Percentiles rank a stretch among this genome's conserved stretches.
Evolutionary conservation across 2,113 vertebrate species (phyloP).

Genomic region (Amblyornis subalaris): DNA sequence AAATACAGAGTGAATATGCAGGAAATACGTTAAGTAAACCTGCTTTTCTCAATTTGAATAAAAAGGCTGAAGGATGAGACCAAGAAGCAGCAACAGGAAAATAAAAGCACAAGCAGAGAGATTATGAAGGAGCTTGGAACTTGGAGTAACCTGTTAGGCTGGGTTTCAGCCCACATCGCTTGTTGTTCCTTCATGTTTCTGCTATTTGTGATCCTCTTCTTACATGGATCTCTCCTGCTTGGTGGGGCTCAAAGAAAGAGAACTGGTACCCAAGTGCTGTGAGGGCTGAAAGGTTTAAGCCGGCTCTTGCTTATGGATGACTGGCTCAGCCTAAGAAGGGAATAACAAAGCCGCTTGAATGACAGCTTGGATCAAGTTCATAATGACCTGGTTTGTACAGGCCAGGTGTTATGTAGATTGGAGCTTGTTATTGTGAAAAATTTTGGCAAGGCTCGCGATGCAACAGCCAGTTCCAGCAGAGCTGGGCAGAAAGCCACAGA

Average conservation of each 20-base stretch:
- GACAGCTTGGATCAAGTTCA: slow-evolving; percentile 74
- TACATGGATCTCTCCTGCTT: neutral
- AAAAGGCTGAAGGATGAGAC: neutral
- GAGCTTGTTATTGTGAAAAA: slow-evolving; percentile 75
- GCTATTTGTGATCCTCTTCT: neutral
- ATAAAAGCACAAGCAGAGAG: neutral
- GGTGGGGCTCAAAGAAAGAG: neutral
- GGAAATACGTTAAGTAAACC: neutral
- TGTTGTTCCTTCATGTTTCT: neutral
- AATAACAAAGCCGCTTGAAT: slow-evolving; percentile 70
- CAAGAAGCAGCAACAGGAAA: neutral
- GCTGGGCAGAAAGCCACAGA: slow-evolving; percentile 71
- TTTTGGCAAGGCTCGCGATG: slow-evolving; percentile 68
- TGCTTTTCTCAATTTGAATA: neutral
- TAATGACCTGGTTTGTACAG: slow-evolving; percentile 77
- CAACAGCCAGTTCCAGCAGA: slow-evolving; percentile 60
- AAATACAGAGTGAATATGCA: neutral
- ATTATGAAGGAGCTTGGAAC: neutral
- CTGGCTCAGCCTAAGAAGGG: slow-evolving; percentile 34
- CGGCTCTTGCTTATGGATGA: slow-evolving; percentile 11
- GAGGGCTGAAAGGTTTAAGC: neutral
- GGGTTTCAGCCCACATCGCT: neutral
- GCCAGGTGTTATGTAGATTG: slow-evolving; percentile 80
- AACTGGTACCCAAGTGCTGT: neutral
- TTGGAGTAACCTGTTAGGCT: neutral